phyloP scores from a whole-genome alignment of 2,113 vertebrate genomes.

The Megaptera novaeangliae region DNA sequence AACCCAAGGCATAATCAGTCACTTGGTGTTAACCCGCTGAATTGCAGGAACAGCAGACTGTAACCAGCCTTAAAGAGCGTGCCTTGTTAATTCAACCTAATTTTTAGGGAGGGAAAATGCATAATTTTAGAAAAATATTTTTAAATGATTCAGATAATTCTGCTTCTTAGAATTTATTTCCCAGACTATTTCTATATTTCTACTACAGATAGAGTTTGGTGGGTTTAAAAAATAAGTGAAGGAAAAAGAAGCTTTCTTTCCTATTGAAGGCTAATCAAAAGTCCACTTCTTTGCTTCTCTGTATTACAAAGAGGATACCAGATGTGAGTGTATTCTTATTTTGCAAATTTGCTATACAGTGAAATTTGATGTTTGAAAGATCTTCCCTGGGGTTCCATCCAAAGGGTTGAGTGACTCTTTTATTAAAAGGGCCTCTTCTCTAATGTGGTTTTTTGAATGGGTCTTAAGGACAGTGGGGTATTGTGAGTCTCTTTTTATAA shows the following conservation, averaged over 20 bases:
- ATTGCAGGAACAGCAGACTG: background rate
- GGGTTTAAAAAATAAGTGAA: background rate
- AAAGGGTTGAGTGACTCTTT: background rate
- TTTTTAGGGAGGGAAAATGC: background rate
- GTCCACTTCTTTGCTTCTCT: background rate
- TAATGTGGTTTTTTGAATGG: background rate
- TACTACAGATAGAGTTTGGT: background rate
- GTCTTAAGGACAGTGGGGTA: background rate
- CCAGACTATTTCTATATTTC: background rate
- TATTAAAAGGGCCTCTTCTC: background rate
- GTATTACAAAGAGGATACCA: background rate
- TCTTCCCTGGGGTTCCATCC: background rate
- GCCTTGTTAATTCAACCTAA: background rate
- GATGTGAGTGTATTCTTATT: background rate
- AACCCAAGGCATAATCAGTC: no score
- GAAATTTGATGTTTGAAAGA: background rate
- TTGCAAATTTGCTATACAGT: background rate
- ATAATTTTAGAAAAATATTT: background rate
- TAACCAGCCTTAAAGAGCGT: background rate
- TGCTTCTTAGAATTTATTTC: background rate
- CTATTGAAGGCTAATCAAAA: background rate
- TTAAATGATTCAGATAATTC: background rate
- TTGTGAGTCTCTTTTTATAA: background rate
- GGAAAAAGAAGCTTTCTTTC: background rate
- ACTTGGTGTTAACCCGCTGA: background rate